A percentile compares a stretch with the other conserved stretches of the same genome.
Conservation (phyloP, 2,797 vertebrate species). For the Mormyrops attenuatus region DNA sequence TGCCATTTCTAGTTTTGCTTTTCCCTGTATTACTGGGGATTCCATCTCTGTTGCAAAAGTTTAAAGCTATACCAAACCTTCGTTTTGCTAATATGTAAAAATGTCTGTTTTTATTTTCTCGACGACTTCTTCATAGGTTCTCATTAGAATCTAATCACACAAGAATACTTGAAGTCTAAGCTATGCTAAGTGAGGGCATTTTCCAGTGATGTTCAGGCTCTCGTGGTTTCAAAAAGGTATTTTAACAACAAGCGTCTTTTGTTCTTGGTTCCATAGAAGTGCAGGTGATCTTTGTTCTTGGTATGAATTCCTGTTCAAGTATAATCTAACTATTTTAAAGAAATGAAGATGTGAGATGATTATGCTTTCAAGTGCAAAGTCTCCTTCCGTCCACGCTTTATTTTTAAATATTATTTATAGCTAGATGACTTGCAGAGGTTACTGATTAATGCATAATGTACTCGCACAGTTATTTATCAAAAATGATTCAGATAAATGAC, state of each 20-base stretch:
- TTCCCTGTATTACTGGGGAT: neutral
- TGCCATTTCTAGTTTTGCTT: neutral
- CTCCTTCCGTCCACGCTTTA: neutral
- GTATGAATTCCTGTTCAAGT: neutral
- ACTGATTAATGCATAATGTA: neutral
- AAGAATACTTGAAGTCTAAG: neutral
- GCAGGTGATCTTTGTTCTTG: neutral
- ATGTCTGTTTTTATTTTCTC: neutral
- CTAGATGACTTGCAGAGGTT: neutral
- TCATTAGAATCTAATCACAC: neutral
- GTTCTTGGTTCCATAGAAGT: neutral
- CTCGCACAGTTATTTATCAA: neutral
- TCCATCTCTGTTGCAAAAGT: neutral
- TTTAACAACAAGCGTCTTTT: neutral
- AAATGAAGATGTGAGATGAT: neutral
- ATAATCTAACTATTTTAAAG: neutral
- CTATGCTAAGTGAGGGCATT: neutral
- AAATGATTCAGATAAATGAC: conserved; percentile 1
- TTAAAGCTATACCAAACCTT: neutral
- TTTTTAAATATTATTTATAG: conserved; percentile 2
- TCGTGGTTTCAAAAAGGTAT: neutral
- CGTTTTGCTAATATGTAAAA: neutral
- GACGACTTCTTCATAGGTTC: neutral
- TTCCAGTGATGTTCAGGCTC: neutral
- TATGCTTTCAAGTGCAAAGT: neutral